These are phyloP conservation scores for Cyclargus thomasi DNA, from an alignment of 1,140 invertebrate genomes.

Conservation along the genomic window DNA sequence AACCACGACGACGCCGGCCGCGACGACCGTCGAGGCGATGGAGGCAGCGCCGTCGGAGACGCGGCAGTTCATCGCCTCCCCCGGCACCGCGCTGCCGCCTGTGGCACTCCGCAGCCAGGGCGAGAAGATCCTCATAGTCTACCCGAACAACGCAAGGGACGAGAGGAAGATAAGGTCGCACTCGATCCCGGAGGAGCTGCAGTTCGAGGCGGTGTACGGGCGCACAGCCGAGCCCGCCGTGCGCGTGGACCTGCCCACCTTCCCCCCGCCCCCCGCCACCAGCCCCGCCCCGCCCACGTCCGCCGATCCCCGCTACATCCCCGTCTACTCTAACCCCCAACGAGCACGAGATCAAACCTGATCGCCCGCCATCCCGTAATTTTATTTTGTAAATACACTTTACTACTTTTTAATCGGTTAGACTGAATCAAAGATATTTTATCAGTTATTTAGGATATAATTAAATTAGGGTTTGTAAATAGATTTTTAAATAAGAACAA, in stretches of 20 bases:
- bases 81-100: slow-evolving; percentile 63
- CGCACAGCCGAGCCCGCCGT: slow-evolving; percentile 54
- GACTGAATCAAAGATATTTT: slow-evolving; percentile 9
- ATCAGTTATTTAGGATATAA: background rate
- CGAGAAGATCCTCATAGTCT: slow-evolving; percentile 70
- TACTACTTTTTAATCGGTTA: slow-evolving; percentile 4
- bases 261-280: slow-evolving; percentile 55
- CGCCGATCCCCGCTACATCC: slow-evolving; percentile 4
- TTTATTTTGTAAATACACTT: slow-evolving; percentile 15
- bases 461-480: slow-evolving; percentile 34
- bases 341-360: slow-evolving; percentile 19
- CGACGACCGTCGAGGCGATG: slow-evolving; percentile 43
- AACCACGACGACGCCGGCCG: slow-evolving; percentile 36
- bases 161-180: slow-evolving; percentile 70
- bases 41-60: slow-evolving; percentile 50
- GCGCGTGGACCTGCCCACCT: slow-evolving; percentile 67
- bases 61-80: slow-evolving; percentile 54
- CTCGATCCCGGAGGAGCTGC: slow-evolving; percentile 65
- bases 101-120: slow-evolving; percentile 59
- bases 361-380: slow-evolving; percentile 9
- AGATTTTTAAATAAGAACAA: slow-evolving; percentile 44
- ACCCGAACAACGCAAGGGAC: slow-evolving; percentile 68
- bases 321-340: slow-evolving; percentile 3
- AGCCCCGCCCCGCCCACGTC: slow-evolving; percentile 16
- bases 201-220: slow-evolving; percentile 67